phyloP scores from a whole-genome alignment of 2,797 vertebrate species.

The Myotis myotis region DNA sequence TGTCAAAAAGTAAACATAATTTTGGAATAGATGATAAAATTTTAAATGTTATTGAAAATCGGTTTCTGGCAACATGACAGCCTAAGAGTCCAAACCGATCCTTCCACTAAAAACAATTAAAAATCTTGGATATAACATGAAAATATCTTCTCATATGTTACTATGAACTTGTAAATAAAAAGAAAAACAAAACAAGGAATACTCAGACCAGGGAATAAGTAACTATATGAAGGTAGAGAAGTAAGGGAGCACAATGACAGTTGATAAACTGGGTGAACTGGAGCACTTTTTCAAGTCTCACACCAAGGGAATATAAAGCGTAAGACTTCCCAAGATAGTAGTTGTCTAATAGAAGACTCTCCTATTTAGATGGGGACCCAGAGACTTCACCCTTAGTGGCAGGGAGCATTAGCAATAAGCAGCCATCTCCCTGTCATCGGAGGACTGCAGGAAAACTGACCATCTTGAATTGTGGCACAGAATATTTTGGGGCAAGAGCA shows the following conservation, averaged over 20 bases:
- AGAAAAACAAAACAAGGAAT: background rate
- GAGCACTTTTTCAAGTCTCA: background rate
- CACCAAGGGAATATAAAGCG: background rate
- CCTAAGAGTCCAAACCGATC: slow-evolving; percentile 27
- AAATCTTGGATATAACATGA: background rate
- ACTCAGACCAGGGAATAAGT: background rate
- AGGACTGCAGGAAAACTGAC: background rate
- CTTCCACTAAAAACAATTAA: background rate
- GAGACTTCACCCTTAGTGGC: background rate
- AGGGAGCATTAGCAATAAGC: background rate
- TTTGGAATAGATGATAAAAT: slow-evolving; percentile 42
- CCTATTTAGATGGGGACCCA: background rate
- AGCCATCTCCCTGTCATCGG: background rate
- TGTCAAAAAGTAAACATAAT: slow-evolving; percentile 33
- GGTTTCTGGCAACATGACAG: background rate
- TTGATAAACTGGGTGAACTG: background rate
- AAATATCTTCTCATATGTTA: background rate
- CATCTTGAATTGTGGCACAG: background rate
- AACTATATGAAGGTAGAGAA: slow-evolving; percentile 12
- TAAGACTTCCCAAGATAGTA: background rate
- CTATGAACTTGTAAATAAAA: background rate
- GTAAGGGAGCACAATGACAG: background rate
- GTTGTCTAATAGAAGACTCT: background rate
- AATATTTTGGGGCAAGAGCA: background rate
- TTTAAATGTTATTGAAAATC: background rate